These are phyloP conservation scores for Platyrinchus mystaceus DNA, from an alignment of 2,797 vertebrate species.

Conservation along the genomic window DNA sequence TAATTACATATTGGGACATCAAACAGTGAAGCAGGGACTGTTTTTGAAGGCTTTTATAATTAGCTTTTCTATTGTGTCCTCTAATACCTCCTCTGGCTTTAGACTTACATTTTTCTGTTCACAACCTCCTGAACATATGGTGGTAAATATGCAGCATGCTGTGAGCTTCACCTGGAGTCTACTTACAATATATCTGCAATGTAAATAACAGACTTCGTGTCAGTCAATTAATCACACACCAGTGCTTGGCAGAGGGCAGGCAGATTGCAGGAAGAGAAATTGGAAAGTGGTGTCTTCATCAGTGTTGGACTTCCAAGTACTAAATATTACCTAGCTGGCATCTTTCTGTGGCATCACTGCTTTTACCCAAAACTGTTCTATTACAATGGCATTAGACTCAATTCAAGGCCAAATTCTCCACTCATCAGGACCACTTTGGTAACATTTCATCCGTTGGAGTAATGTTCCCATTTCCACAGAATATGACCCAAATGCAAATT, in stretches of 20 bases:
- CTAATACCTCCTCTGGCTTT: slow-evolving; percentile 63
- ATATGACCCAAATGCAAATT: neutral
- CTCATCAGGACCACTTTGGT: neutral
- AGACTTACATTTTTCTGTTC: slow-evolving; percentile 58
- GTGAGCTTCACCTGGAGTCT: slow-evolving; percentile 67
- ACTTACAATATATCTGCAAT: slow-evolving; percentile 61
- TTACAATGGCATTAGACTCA: neutral
- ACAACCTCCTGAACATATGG: slow-evolving; percentile 67
- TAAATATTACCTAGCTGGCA: neutral
- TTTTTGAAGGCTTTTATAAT: slow-evolving; percentile 59
- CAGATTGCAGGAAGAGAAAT: slow-evolving; percentile 41
- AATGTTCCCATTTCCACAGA: neutral
- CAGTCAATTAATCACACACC: slow-evolving; percentile 66
- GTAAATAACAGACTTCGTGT: slow-evolving; percentile 62
- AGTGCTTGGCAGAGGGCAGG: slow-evolving; percentile 57
- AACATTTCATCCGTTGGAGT: neutral
- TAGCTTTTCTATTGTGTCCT: slow-evolving; percentile 63
- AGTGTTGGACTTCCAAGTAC: neutral
- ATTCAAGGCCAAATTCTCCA: neutral
- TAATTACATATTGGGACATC: slow-evolving; percentile 54
- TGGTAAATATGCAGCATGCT: slow-evolving; percentile 64
- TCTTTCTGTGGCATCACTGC: neutral
- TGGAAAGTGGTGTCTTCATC: neutral
- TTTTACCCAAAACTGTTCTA: neutral
- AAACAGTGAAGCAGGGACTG: slow-evolving; percentile 16